A percentile compares a stretch with the other conserved stretches of the same genome.
Evolutionary conservation across 2,797 vertebrate species (phyloP).

Genomic region (Hyperoplus immaculatus): DNA sequence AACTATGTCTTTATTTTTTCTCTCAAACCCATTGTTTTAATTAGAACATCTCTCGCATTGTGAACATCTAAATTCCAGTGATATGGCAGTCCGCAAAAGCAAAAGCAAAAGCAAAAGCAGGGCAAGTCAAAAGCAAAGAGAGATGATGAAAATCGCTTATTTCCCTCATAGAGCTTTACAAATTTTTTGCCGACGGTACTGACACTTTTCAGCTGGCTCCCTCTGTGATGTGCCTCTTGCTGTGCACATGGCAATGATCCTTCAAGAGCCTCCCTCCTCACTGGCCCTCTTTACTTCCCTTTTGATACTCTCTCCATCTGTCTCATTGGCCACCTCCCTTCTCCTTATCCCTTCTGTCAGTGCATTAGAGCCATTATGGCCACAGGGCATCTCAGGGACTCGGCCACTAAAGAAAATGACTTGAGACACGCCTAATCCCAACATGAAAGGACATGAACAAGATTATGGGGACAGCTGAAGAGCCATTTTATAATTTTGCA

Average conservation of each 20-base stretch:
- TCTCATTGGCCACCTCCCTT: constrained; percentile 34
- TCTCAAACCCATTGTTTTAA: neutral
- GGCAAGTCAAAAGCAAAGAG: neutral
- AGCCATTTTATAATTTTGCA: constrained; percentile 53
- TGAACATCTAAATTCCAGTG: neutral
- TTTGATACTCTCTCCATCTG: constrained; percentile 24
- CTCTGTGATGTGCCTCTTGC: neutral
- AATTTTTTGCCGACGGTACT: neutral
- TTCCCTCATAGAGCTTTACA: too few species aligned
- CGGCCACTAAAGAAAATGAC: constrained; percentile 49
- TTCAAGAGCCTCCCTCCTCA: neutral
- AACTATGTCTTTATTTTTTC: neutral
- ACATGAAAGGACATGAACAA: constrained; percentile 49
- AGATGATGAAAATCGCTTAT: too few species aligned
- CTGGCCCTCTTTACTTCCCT: neutral
- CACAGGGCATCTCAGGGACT: constrained; percentile 25
- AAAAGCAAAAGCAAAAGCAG: neutral
- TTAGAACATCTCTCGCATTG: neutral
- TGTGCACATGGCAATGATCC: neutral
- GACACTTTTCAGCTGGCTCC: neutral
- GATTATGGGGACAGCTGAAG: constrained; percentile 48
- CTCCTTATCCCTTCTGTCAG: constrained; percentile 16
- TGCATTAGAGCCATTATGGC: constrained; percentile 23
- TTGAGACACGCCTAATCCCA: constrained; percentile 53
- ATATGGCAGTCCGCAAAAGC: neutral